Evolutionary conservation across 2,888 invertebrate species (phyloP).

Genomic region (Molorchus minor): DNA sequence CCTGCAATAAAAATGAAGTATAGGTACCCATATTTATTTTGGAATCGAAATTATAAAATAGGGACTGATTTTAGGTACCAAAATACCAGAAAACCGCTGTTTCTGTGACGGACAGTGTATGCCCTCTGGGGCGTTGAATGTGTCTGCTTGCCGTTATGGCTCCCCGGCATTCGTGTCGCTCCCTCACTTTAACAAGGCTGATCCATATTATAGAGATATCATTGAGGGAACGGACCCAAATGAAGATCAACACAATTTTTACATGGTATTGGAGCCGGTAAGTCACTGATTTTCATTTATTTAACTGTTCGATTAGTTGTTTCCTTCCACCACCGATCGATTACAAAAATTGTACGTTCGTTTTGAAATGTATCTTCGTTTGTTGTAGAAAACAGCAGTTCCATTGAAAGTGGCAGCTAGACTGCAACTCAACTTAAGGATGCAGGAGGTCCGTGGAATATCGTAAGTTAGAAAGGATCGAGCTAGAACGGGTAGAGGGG

Average conservation of each 20-base stretch:
- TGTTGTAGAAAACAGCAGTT: conserved; percentile 73
- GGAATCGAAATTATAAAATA: no score
- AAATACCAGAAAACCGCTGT: conserved; percentile 71
- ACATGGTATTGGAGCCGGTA: conserved; percentile 80
- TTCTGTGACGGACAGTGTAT: conserved; percentile 78
- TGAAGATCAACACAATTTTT: conserved; percentile 76
- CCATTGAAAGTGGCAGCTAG: conserved; percentile 79
- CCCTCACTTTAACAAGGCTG: conserved; percentile 85
- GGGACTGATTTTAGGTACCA: conserved; percentile 69
- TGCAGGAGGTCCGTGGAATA: conserved; percentile 72
- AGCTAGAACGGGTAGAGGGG: no score
- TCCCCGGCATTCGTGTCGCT: conserved; percentile 85
- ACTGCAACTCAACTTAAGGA: conserved; percentile 80
- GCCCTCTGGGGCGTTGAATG: conserved; percentile 79
- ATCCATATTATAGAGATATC: conserved; percentile 70
- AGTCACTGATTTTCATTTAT: no score
- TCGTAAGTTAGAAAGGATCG: conserved; percentile 65
- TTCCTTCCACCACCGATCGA: no score
- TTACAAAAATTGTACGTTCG: no score
- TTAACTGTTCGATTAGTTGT: no score
- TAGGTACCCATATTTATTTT: no score
- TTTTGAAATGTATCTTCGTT: conserved; percentile 19
- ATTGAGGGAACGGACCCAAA: conserved; percentile 77
- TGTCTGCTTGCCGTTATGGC: conserved; percentile 80
- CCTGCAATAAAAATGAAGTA: no score